Evolutionary conservation across 2,797 vertebrate species (phyloP), one percentile per base, ranked within the genome.

Genomic region (Labeo calbasu): DNA sequence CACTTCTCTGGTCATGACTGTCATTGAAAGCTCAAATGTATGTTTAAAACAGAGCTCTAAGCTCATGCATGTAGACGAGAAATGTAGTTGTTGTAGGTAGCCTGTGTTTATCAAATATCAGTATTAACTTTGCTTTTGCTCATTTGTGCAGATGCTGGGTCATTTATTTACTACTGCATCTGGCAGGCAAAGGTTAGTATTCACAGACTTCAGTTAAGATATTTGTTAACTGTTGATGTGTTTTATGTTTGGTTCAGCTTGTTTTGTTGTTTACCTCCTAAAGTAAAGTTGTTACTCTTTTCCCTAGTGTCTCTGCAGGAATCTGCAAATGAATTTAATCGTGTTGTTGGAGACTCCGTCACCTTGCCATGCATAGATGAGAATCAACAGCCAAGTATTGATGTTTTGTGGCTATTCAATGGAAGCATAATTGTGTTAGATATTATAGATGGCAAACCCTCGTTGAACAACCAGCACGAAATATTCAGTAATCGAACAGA

Each of bases 381-480:
- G n/a, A 15, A 73, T 17, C 4, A 50, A 51, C 14, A 12, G 25
- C 1, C 1, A 50, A 51, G 15, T 28, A 0, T 25, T 6, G 28
- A 53, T 73, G 71, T 53, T 1, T 0, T 53, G 32, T 73, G 71
- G 71, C n/a, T 25, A 5, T 0, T 2, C 48, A 73, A 73, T 28
- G 8, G 0, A 2, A 73, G 15, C 15, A 19, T 0, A 0, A 53
- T 12, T 0, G 71, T 73, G 15, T 17, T 73, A 1, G 19, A 0
- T 73, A 53, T 73, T 73, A 28, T 53, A 28, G 0, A 21, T 28
- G 71, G 2, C 0, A 11, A 73, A 3, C 23, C 14, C 9, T 5
- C 15, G 32, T 32, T 32, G 32, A 28, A 0, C 5, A 12, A 2
- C 0, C 71, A 73, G 25, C 9, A 51, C 4, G 10, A 0, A 11